Evolutionary conservation across 2,888 invertebrate species (phyloP), one percentile per base, ranked within the genome.

Genomic region (Eupithecia vulgata): DNA sequence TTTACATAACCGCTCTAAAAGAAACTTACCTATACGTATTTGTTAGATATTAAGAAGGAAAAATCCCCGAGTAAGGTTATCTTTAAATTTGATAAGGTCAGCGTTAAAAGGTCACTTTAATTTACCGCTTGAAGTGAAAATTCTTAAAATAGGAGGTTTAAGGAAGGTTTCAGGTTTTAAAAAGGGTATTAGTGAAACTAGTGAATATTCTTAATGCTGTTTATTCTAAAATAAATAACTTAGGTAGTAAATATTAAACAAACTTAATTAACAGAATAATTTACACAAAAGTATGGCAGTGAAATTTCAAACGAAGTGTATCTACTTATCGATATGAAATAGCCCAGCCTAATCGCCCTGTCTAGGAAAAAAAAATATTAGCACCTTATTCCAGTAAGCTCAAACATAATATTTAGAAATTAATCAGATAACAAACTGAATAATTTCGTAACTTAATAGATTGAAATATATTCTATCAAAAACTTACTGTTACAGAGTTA

Each of bases 171-270:
- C 4, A 52, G 15, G n/a, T n/a, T 21, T 52, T 17, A 5, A 52
- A 61, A 34, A 10, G 7, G 34, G 17, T 34, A 21, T 21, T 7
- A 34, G 61, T 34, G 34, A 61, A 61, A 61, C 61, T 8, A 61
- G 30, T 61, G 2, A 21, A 61, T 68, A 68, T 68, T 67, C 52
- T 57, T 34, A n/a, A 61, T 74, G 74, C 71, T 35, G 30, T 71
- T 67, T 74, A 71, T 61, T n/a, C 65, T 66, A 74, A 68, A 74
- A 74, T 74, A 71, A 71, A 62, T 74, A 34, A 61, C 30, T 52
- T 71, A 30, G 1, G 30, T 30, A 71, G 34, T 62, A 45, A 67
- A 67, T 69, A 34, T 42, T 59, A n/a, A 37, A 67, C 37, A 57
- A 40, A 52, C 52, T 48, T 17, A 45, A 61, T 30, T 61, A 61